Base-by-base conservation (phyloP, 1,140 invertebrate genomes). In the Aphidius gifuensis region DNA sequence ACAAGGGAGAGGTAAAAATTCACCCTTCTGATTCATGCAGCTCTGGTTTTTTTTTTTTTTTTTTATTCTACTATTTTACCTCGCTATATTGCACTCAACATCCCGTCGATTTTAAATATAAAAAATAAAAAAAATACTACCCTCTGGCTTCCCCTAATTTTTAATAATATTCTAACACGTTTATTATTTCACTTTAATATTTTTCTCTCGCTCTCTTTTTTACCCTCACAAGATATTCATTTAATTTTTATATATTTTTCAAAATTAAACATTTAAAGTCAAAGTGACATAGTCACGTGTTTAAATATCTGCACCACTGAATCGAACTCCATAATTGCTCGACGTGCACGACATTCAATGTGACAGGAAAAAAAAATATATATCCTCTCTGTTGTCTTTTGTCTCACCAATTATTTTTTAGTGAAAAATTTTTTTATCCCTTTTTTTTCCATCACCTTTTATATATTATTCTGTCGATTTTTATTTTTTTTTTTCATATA, bases 11-110 rank as follows among this genome's bases (percentile, higher is more conserved):
- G 4, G 39, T 38, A 53, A 3, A 53, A 53, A 54, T 21, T 23
- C 23, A 46, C 60, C 60, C 60, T 61, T 23, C 44, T 61, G 50
- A 61, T 55, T 55, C 50, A 61, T 60, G 42, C 40, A 51, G 21
- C 44, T 59, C 49, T 51, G 9, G 21, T 43, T 53, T 51, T 43
- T 53, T 54, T 32, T 55, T 21, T 42, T 32, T 32, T 53, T 53
- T 21, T 53, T 40, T 53, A 39, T 53, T 53, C 32, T 9, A 8
- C 42, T 9, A 9, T 23, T 45, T 8, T 49, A 44, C 43, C 44
- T 9, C n/a, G 9, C 32, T 48, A 32, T 38, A 47, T 48, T 39
- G 56, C 40, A 50, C 48, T 50, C 48, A 50, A 50, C 48, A 23
- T 50, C 16, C 4, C 4, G 2, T 32, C 2, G 23, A 32, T 32